These are phyloP conservation scores for Periophthalmodon schlosseri DNA, from an alignment of 2,113 vertebrate species.

Conservation along the genomic window DNA sequence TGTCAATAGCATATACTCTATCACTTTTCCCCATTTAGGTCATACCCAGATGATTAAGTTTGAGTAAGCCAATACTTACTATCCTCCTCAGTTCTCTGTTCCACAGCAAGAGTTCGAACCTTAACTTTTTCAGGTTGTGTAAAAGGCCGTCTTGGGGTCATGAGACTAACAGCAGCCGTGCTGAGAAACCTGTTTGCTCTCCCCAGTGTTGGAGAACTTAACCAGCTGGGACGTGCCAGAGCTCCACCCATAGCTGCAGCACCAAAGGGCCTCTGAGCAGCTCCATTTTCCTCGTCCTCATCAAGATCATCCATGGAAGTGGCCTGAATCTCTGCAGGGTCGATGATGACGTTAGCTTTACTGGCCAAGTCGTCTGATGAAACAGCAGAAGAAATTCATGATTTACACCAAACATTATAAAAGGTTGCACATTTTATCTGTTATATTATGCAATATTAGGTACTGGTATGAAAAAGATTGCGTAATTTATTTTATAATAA, in stretches of 20 bases:
- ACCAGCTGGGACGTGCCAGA: conserved; percentile 89
- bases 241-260: conserved; percentile 86
- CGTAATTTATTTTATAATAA: not conserved
- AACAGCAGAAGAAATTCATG: not conserved
- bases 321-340: conserved; percentile 90
- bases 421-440: not conserved
- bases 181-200: conserved; percentile 96
- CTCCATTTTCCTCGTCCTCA: conserved; percentile 88
- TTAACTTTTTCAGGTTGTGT: conserved; percentile 89
- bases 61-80: too few species aligned
- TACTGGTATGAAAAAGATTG: not conserved
- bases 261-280: conserved; percentile 86
- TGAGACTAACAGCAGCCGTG: conserved; percentile 92
- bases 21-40: too few species aligned
- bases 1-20: too few species aligned
- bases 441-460: not conserved
- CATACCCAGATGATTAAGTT: too few species aligned
- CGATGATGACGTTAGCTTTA: conserved; percentile 93
- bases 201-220: conserved; percentile 94
- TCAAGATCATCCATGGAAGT: conserved; percentile 96
- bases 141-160: conserved; percentile 90
- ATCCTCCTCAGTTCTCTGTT: too few species aligned
- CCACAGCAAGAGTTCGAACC: conserved; percentile 79
- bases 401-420: not conserved
- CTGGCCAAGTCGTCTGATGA: conserved; percentile 89